These are phyloP conservation scores for Macrostomum lignano DNA, from an alignment of 1,140 invertebrate genomes.

Conservation along the genomic window DNA sequence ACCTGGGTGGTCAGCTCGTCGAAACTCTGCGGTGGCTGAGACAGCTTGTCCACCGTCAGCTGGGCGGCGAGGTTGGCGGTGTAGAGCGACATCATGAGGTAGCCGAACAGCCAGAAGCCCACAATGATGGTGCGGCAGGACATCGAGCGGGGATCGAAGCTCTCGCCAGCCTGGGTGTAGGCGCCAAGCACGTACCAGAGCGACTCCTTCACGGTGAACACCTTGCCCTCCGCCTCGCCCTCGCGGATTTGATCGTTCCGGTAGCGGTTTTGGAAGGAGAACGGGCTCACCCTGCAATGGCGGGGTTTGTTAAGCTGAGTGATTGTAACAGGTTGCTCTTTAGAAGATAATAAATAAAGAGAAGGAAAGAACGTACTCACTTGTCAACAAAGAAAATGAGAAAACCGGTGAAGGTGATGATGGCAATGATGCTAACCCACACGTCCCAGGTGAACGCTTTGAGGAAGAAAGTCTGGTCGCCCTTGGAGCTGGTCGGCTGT, in stretches of 20 bases:
- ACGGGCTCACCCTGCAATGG: conserved; percentile 48
- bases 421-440: background rate
- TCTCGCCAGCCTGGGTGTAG: conserved; percentile 1
- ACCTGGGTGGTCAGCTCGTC: conserved; percentile 57
- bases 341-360: too few relatives aligned
- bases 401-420: conserved; percentile 1
- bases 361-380: too few relatives aligned
- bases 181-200: conserved; percentile 1
- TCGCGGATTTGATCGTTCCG: conserved; percentile 49
- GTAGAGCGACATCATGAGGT: conserved; percentile 90
- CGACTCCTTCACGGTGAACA: conserved; percentile 1
- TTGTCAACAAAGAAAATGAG: conserved; percentile 6
- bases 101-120: conserved; percentile 89
- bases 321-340: too few relatives aligned
- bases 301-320: too few relatives aligned
- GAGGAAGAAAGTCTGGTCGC: conserved; percentile 1
- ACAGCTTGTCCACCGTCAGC: conserved; percentile 45
- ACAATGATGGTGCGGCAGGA: conserved; percentile 67
- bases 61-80: conserved; percentile 83
- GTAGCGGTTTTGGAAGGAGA: conserved; percentile 38
- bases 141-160: conserved; percentile 38
- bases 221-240: conserved; percentile 11
- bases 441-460: conserved; percentile 4
- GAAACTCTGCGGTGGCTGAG: conserved; percentile 31
- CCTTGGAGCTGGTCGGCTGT: conserved; percentile 12